A percentile compares a stretch with the other conserved stretches of the same genome.
phyloP scores from a whole-genome alignment of 2,113 vertebrate species.

The Merops nubicus region DNA sequence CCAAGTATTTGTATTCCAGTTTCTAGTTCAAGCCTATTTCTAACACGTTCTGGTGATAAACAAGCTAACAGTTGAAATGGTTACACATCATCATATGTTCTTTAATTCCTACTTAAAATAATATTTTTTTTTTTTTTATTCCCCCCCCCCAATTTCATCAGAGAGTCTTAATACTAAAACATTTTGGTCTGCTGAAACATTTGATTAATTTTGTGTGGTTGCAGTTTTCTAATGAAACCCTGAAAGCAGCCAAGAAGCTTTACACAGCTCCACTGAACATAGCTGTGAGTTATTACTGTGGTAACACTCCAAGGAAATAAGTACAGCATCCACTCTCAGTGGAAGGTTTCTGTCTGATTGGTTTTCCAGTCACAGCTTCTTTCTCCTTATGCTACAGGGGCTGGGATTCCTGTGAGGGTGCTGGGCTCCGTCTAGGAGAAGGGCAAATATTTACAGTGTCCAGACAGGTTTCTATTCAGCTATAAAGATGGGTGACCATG shows the following conservation, averaged over 20 bases:
- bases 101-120: background rate
- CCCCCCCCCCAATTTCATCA: background rate
- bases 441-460: slow-evolving; percentile 9
- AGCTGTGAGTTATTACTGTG: slow-evolving; percentile 34
- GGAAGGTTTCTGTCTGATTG: background rate
- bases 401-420: background rate
- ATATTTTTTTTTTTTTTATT: background rate
- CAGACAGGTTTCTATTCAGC: background rate
- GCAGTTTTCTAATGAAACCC: slow-evolving; percentile 1
- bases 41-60: background rate
- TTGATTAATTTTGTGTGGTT: slow-evolving; percentile 25
- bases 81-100: background rate
- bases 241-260: background rate
- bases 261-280: background rate
- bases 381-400: background rate
- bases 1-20: background rate
- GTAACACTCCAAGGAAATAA: slow-evolving; percentile 35
- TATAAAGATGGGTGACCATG: background rate
- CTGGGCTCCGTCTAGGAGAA: background rate
- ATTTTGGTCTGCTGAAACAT: background rate
- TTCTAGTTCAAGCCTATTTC: background rate
- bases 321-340: background rate
- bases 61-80: background rate
- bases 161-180: background rate
- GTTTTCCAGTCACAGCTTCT: slow-evolving; percentile 26